Evolutionary conservation across 1,140 invertebrate species (phyloP).

Genomic region (Bombus vancouverensis): DNA sequence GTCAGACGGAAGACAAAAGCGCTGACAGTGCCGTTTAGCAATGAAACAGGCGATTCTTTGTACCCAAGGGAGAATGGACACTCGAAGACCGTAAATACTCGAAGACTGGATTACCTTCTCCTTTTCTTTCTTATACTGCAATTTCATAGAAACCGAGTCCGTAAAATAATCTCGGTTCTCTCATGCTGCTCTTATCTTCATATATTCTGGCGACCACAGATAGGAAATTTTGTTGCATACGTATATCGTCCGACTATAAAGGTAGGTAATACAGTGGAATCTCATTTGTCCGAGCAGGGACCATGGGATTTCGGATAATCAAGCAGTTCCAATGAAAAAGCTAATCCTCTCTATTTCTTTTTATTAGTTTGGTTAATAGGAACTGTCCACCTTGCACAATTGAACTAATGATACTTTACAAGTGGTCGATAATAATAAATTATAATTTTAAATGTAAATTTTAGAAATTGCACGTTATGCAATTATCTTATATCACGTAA

Average conservation of each 20-base stretch:
- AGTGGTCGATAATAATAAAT: not conserved
- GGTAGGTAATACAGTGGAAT: not conserved
- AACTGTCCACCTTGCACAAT: too few relatives aligned
- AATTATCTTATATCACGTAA: not conserved
- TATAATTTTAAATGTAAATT: not conserved
- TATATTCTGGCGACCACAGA: not conserved
- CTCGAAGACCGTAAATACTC: conserved; percentile 15
- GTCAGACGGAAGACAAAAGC: not conserved
- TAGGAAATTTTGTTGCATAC: not conserved
- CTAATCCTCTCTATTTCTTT: not conserved
- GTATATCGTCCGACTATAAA: too few relatives aligned
- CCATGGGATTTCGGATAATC: not conserved
- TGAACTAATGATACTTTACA: too few relatives aligned
- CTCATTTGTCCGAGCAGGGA: not conserved
- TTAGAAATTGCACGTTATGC: not conserved
- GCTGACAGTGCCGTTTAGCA: not conserved
- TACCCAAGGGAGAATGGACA: not conserved
- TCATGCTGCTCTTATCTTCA: not conserved
- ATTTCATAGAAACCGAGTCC: not conserved
- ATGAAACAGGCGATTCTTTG: not conserved
- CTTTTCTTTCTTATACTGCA: not conserved
- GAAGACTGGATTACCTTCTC: not conserved
- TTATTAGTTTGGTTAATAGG: not conserved
- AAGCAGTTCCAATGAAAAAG: too few relatives aligned
- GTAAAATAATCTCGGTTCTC: not conserved